Evolutionary conservation across 2,888 invertebrate genomes (phyloP).

Genomic region (Arctia plantaginis): DNA sequence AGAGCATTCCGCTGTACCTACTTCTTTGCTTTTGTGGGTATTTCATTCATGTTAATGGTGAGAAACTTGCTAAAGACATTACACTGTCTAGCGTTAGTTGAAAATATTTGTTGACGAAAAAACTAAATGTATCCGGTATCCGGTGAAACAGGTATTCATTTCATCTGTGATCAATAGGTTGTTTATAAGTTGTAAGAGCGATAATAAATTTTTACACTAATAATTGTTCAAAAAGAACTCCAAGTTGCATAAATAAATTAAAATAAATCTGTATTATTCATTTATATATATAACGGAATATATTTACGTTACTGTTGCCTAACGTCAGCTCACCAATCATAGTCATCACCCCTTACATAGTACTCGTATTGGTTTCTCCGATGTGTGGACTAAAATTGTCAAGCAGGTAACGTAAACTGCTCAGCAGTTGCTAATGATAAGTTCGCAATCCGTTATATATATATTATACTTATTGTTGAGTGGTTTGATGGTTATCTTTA

Average conservation of each 20-base stretch:
- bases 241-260: neutral
- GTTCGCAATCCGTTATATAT: no score
- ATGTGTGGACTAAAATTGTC: neutral
- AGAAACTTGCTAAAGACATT: neutral
- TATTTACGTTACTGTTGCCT: neutral
- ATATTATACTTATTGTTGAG: no score
- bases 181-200: neutral
- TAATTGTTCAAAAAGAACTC: neutral
- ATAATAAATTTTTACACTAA: neutral
- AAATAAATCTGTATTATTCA: neutral
- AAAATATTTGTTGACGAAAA: neutral
- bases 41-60: neutral
- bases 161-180: neutral
- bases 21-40: neutral
- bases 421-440: no score
- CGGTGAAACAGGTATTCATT: neutral
- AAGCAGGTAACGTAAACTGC: neutral
- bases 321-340: neutral
- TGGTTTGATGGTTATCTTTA: no score
- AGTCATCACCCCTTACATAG: neutral
- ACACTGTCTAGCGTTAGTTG: neutral
- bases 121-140: neutral
- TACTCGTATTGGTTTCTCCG: neutral
- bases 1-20: neutral
- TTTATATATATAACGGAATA: no score